A percentile compares a stretch with the other conserved stretches of the same genome.
Conservation (phyloP, 1,140 invertebrate genomes). For the Paracyclopina nana region DNA sequence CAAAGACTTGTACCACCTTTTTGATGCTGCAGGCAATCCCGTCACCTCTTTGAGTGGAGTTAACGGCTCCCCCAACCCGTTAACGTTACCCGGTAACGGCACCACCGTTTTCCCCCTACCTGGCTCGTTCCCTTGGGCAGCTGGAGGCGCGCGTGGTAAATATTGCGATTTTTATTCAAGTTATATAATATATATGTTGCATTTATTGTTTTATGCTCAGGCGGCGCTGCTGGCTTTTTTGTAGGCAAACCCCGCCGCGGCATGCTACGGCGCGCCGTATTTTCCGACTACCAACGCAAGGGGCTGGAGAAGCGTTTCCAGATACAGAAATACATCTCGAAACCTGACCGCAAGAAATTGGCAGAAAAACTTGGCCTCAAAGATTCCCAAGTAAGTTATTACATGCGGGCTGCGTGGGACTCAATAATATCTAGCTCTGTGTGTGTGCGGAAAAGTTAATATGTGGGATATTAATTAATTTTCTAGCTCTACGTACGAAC, state of each 20-base stretch:
- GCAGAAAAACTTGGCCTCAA: conserved; percentile 41
- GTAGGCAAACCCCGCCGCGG: conserved; percentile 32
- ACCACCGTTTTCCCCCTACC: conserved; percentile 31
- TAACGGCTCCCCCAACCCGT: no score
- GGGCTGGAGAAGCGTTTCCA: conserved; percentile 40
- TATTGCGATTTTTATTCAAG: not conserved
- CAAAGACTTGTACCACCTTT: no score
- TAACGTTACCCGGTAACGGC: not conserved
- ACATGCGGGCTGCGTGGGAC: no score
- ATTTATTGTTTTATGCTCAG: not conserved
- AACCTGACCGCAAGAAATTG: conserved; percentile 38
- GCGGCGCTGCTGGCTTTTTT: not conserved
- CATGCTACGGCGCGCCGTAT: conserved; percentile 52
- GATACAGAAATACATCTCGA: conserved; percentile 42
- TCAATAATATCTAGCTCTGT: no score
- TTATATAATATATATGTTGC: not conserved
- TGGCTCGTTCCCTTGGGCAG: conserved; percentile 53
- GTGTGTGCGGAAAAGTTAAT: no score
- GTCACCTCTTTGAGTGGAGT: no score
- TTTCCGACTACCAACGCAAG: conserved; percentile 40
- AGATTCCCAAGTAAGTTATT: conserved; percentile 37
- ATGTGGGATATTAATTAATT: no score
- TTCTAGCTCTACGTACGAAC: no score
- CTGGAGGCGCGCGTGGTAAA: conserved; percentile 13
- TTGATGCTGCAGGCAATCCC: no score